Evolutionary conservation across 2,113 vertebrate genomes (phyloP).

Genomic region (Mesitornis unicolor): DNA sequence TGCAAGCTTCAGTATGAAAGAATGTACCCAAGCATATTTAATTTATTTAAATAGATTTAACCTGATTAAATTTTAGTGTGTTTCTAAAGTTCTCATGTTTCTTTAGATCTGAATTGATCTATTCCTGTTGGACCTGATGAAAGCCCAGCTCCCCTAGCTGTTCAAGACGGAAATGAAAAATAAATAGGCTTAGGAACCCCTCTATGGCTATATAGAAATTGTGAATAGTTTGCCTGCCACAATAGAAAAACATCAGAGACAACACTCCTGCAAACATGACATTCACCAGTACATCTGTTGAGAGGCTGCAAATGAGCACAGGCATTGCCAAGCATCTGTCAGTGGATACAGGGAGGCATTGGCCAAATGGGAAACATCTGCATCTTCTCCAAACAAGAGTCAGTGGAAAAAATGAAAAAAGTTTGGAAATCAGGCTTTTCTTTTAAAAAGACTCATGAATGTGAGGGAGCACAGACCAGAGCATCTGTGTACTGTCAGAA

Average conservation of each 20-base stretch:
- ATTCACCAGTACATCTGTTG: neutral
- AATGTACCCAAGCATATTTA: neutral
- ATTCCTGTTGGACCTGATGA: neutral
- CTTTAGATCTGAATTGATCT: neutral
- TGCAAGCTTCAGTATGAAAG: neutral
- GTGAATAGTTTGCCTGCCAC: neutral
- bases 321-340: neutral
- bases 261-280: neutral
- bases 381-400: neutral
- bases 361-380: slow-evolving; percentile 30
- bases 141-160: neutral
- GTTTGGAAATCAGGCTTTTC: neutral
- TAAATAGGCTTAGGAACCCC: neutral
- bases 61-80: neutral
- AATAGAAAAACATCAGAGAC: neutral
- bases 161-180: neutral
- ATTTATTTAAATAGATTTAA: neutral
- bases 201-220: neutral
- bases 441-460: neutral
- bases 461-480: neutral
- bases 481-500: neutral
- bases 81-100: neutral
- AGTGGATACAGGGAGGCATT: neutral
- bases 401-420: neutral
- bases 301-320: slow-evolving; percentile 2